Evolutionary conservation across 2,888 invertebrate genomes (phyloP).

Genomic region (Gortyna flavago): DNA sequence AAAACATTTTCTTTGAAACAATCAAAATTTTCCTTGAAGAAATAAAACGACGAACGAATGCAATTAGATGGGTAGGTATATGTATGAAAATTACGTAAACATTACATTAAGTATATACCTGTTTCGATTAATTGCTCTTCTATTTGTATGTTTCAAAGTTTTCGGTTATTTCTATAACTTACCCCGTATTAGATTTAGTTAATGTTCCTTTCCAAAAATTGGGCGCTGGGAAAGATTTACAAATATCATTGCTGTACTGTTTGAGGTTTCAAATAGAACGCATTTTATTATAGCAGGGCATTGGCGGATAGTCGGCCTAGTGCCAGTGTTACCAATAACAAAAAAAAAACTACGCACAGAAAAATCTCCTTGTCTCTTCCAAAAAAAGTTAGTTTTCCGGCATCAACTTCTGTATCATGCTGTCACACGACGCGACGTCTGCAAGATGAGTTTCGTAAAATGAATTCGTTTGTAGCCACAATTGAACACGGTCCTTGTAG

Average conservation of each 20-base stretch:
- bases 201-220: neutral
- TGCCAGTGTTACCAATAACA: neutral
- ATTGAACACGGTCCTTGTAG: conserved; percentile 75
- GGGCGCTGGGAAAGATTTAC: neutral
- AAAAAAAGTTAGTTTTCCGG: conserved; percentile 58
- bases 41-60: neutral
- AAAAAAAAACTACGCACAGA: neutral
- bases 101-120: neutral
- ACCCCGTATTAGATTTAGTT: neutral
- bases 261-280: neutral
- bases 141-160: neutral
- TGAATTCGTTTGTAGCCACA: conserved; percentile 87
- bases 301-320: neutral
- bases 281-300: neutral
- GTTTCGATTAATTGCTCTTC: neutral
- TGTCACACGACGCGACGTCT: conserved; percentile 79
- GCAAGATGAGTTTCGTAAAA: conserved; percentile 89
- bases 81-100: neutral
- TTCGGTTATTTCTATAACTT: neutral
- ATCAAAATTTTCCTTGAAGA: neutral
- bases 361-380: conserved; percentile 71
- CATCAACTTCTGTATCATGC: conserved; percentile 72
- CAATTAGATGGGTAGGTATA: neutral
- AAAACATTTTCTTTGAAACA: neutral
- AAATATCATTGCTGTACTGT: neutral